phyloP scores from a whole-genome alignment of 2,888 invertebrate species.

The Himalopsyche japonica region DNA sequence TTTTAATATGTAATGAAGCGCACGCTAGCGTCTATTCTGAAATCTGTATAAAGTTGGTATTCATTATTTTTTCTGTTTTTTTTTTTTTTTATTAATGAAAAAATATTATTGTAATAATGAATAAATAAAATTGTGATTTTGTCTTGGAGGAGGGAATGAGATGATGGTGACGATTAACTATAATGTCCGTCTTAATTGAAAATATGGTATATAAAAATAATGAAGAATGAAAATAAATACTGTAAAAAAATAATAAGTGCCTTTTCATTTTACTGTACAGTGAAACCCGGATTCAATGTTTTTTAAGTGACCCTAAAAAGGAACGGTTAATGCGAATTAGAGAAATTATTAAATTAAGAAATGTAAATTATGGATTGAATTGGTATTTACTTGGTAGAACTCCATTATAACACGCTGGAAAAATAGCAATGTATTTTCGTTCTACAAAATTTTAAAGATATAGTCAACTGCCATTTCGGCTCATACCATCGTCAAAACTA shows the following conservation, averaged over 20 bases:
- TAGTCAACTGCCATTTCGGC: no score
- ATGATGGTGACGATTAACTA: constrained; percentile 10
- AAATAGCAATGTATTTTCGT: no score
- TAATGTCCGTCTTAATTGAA: constrained; percentile 56
- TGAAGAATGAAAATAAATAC: constrained; percentile 53
- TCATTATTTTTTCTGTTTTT: neutral
- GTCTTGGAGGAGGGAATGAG: constrained; percentile 15
- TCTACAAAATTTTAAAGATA: no score
- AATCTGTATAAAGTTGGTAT: constrained; percentile 7
- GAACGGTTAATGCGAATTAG: no score
- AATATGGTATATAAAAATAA: constrained; percentile 55
- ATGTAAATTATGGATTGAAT: no score
- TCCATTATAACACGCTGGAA: no score
- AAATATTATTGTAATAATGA: constrained; percentile 14
- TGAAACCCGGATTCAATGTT: no score
- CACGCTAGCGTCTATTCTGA: neutral
- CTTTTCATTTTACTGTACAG: neutral
- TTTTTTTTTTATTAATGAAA: neutral
- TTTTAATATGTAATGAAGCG: neutral
- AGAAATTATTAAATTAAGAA: no score
- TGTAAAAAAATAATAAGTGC: neutral
- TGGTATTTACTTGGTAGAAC: no score
- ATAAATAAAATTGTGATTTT: constrained; percentile 30
- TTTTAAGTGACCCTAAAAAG: no score
- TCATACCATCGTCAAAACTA: no score